phyloP scores from a whole-genome alignment of 2,797 vertebrate genomes.

The Linurgus olivaceus region DNA sequence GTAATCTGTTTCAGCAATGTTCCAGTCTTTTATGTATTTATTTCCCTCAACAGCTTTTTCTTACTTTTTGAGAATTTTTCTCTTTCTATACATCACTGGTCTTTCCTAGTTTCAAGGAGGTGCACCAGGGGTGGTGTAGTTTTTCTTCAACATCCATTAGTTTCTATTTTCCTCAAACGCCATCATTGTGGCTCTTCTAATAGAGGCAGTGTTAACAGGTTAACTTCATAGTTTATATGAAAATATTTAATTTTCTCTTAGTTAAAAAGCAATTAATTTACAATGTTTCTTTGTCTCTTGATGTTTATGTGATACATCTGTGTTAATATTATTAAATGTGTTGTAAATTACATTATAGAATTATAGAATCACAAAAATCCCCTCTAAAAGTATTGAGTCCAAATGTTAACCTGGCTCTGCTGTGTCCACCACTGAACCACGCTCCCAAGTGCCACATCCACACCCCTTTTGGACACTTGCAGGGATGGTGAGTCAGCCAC shows the following conservation, averaged over 20 bases:
- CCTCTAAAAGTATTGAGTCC: background rate
- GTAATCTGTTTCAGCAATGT: background rate
- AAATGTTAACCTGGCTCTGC: background rate
- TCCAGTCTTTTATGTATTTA: background rate
- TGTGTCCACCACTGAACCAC: background rate
- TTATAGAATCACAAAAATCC: rapidly evolving
- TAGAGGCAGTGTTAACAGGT: background rate
- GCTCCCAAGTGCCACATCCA: too few relatives aligned
- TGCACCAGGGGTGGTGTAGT: background rate
- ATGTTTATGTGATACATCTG: background rate
- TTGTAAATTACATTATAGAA: background rate
- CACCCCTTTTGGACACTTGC: background rate
- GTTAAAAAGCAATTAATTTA: background rate
- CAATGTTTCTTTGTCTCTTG: background rate
- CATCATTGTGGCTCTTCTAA: background rate
- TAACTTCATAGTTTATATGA: background rate
- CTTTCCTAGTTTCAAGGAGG: background rate
- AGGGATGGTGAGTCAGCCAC: background rate
- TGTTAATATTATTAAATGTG: background rate
- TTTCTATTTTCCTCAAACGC: background rate
- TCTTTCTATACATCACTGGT: background rate
- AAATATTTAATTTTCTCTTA: background rate
- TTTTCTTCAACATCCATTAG: background rate
- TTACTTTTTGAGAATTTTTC: background rate
- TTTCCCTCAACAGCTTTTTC: rapidly evolving